Evolutionary conservation across 2,113 vertebrate species (phyloP).

Genomic region (Callipepla californica): DNA sequence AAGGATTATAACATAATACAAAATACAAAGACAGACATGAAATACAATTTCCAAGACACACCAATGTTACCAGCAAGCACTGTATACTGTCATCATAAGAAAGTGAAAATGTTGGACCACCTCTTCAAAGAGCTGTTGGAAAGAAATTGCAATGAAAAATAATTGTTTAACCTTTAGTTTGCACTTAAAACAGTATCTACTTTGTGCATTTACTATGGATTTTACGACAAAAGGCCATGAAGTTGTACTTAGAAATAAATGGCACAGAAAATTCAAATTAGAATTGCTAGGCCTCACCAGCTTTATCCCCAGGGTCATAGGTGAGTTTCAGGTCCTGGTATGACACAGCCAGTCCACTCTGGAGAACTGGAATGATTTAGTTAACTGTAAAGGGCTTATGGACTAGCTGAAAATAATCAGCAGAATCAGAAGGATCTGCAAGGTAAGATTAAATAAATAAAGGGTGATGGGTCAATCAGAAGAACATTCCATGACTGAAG

Average conservation of each 20-base stretch:
- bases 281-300: not conserved
- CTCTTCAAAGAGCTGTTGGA: not conserved
- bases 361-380: not conserved
- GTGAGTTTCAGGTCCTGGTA: not conserved
- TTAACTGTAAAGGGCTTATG: not conserved
- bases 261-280: not conserved
- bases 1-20: not conserved
- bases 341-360: not conserved
- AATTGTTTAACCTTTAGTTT: not conserved
- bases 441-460: not conserved
- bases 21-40: not conserved
- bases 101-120: not conserved
- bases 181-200: not conserved
- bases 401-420: fast-evolving
- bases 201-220: not conserved
- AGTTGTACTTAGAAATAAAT: not conserved
- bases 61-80: not conserved
- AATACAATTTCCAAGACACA: not conserved
- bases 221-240: not conserved
- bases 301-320: not conserved
- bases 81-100: not conserved
- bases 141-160: not conserved
- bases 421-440: not conserved
- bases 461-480: no score
- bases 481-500: not conserved